Evolutionary conservation across 2,797 vertebrate genomes (phyloP).

Genomic region (Sebastiscus tertius): DNA sequence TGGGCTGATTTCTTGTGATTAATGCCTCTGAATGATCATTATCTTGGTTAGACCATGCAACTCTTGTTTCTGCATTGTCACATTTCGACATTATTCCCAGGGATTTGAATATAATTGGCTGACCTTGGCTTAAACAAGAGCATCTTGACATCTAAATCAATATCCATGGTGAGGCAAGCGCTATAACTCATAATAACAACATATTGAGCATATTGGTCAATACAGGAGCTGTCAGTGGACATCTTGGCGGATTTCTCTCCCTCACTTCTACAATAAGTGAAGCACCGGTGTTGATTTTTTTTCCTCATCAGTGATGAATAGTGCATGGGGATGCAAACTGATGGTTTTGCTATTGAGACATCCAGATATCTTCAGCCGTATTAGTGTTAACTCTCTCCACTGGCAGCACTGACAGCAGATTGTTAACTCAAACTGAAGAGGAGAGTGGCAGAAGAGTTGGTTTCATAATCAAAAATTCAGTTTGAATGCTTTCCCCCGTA

Average conservation of each 20-base stretch:
- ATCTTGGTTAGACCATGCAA: not conserved
- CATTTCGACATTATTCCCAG: slow-evolving; percentile 20
- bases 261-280: not conserved
- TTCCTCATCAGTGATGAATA: not conserved
- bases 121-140: slow-evolving; percentile 46
- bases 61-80: slow-evolving; percentile 1
- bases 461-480: slow-evolving; percentile 66
- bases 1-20: not conserved
- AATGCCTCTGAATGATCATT: not conserved
- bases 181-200: slow-evolving; percentile 50
- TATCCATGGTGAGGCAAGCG: slow-evolving; percentile 26
- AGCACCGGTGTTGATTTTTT: not conserved
- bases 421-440: slow-evolving; percentile 49
- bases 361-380: slow-evolving; percentile 11
- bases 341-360: slow-evolving; percentile 11
- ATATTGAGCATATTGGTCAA: slow-evolving; percentile 46
- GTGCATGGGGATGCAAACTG: not conserved
- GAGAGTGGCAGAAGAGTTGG: slow-evolving; percentile 3
- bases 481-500: slow-evolving; percentile 60
- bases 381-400: slow-evolving; percentile 41
- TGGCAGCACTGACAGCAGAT: slow-evolving; percentile 40
- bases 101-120: slow-evolving; percentile 22
- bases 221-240: slow-evolving; percentile 22
- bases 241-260: not conserved
- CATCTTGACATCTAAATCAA: slow-evolving; percentile 40